Base-by-base conservation (phyloP, 2,888 invertebrate genomes). In the Ophion ventricosus region DNA sequence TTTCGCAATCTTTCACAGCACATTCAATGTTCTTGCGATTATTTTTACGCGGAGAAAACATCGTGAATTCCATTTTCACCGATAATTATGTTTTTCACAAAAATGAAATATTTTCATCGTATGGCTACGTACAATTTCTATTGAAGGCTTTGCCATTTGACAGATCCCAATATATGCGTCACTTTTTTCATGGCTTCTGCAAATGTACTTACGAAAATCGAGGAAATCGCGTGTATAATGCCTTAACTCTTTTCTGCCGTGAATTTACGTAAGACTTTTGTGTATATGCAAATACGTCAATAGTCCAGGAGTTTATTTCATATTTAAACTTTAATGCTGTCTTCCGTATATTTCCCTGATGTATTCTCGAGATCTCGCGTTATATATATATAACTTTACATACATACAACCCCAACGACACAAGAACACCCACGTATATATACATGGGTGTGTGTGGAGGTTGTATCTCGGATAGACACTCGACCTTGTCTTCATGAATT, bases 401-500 rank as follows among this genome's bases (percentile, higher is more conserved):
- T n/a, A 66, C 25, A 20, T 7, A 59, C 1, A 1, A 26, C n/a
- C 7, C 7, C 14, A 26, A 3, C 26, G 57, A 73, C 17, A 40
- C 40, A 35, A 10, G 56, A 17, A 26, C n/a, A 20, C 25, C 29
- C 7, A 35, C 11, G 57, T 14, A 29, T 25, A 17, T 43, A 43
- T 49, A 25, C 20, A 23, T 1, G 17, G 2, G 10, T 43, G 23
- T 23, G 20, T 23, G 26, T 61, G 43, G 17, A 25, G 23, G 35
- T 70, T 20, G 59, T 61, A 43, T 61, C 17, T 73, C 2, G 61
- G 17, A 43, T 64, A 66, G 29, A 69, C 64, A 69, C 74, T 78
- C 63, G 74, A 61, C 66, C 57, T 67, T 43, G 17, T 64, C 29
- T 78, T 49, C 61, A 70, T 78, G 77, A 84, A 80, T 81, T 80